Conservation (phyloP, 2,113 vertebrate species). For the Emydocephalus ijimae region DNA sequence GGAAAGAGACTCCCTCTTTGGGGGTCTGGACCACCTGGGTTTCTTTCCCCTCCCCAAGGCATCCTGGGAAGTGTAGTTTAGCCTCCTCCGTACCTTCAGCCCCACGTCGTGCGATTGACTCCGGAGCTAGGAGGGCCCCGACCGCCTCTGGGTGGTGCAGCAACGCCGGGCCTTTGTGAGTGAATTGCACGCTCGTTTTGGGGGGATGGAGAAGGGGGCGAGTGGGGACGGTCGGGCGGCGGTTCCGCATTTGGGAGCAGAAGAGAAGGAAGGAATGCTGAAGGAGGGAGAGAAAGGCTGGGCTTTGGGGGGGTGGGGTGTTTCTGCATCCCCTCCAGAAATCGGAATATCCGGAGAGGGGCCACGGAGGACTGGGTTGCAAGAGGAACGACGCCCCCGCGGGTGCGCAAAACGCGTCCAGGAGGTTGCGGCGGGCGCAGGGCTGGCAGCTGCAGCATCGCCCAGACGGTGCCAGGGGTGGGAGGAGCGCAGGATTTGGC, state of each 20-base stretch:
- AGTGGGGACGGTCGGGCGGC: neutral
- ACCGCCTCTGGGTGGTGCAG: neutral
- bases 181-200: neutral
- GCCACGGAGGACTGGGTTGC: neutral
- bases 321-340: neutral
- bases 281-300: neutral
- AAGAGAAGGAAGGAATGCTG: neutral
- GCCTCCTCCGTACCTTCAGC: neutral
- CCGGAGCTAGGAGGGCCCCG: neutral
- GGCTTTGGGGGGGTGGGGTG: neutral
- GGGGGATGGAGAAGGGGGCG: neutral
- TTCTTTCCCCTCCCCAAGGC: neutral
- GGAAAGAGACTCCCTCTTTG: neutral
- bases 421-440: neutral
- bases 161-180: neutral
- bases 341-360: neutral
- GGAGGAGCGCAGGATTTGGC: neutral
- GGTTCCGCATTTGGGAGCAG: neutral
- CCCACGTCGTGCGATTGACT: neutral
- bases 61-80: neutral
- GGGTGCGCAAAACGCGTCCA: neutral
- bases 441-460: neutral
- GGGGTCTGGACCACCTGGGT: neutral
- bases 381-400: neutral
- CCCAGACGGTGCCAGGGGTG: neutral